Base-by-base conservation (phyloP, 1,140 invertebrate species). In the Drosophila nigromelanica region DNA sequence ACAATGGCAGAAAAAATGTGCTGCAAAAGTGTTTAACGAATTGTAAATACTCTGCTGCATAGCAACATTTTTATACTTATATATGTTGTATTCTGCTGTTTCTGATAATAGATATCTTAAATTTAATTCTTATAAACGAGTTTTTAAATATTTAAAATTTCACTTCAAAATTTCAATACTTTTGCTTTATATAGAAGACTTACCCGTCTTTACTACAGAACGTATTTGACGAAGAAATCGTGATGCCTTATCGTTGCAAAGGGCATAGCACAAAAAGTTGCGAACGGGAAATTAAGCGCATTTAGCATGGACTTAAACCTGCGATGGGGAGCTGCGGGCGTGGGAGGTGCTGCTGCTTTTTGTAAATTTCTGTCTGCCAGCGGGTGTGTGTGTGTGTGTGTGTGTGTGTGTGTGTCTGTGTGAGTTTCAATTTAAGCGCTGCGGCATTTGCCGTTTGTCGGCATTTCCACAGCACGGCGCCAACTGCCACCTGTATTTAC, bases 271-370 rank as follows among this genome's bases (percentile, higher is more conserved):
- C 30, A 43, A 51, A 59, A 72, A 72, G 81, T 80, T 78, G 76
- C 67, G 56, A 73, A 59, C 78, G 80, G 83, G 78, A 89, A 89
- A 89, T 87, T 87, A 87, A 86, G 77, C 76, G 79, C 82, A 82
- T 87, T 87, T 87, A 76, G 76, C 62, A 43, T 48, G 39, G 64
- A 73, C 63, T 67, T 42, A 58, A 68, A 69, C 51, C 59, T 27
- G 15, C 8, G 21, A 18, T n/a, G 54, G 56, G 47, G 3, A n/a
- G 18, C 7, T n/a, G 59, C 0, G 39, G 27, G 14, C 6, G n/a
- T 5, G 24, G 63, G n/a, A 43, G 50, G 61, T 7, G 43, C 50
- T 54, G 62, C 43, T 51, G 39, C 72, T 76, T 69, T 76, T 73
- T 73, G 78, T 35, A 79, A 87, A 76, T 80, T 89, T 63, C 67